phyloP scores from a whole-genome alignment of 2,113 vertebrate species.

The Cyprinodon variegatus region DNA sequence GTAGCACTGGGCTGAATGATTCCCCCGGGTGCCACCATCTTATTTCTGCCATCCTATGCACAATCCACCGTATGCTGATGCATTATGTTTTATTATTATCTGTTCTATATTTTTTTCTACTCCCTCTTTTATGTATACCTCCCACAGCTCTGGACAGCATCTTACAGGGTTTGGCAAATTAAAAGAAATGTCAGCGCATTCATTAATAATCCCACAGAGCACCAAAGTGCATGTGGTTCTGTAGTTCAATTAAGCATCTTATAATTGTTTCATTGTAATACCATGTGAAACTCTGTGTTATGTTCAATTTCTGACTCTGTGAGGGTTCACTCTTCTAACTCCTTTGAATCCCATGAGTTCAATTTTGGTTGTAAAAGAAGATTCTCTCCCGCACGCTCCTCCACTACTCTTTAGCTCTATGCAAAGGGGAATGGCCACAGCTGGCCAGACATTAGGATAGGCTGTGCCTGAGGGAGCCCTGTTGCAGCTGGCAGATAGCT shows the following conservation, averaged over 20 bases:
- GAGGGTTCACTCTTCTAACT: conserved; percentile 21
- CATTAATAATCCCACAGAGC: conserved; percentile 71
- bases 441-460: conserved; percentile 69
- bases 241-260: conserved; percentile 46
- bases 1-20: conserved; percentile 39
- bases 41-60: conserved; percentile 65
- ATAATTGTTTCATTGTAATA: conserved; percentile 39
- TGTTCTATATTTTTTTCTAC: conserved; percentile 14
- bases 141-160: conserved; percentile 65
- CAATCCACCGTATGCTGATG: conserved; percentile 66
- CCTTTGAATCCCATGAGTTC: conserved; percentile 22
- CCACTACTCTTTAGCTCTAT: conserved; percentile 34
- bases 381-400: background rate
- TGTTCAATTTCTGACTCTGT: conserved; percentile 2
- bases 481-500: conserved; percentile 64
- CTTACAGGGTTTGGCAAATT: conserved; percentile 62
- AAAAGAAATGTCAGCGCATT: conserved; percentile 78
- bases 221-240: conserved; percentile 41
- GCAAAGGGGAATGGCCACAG: conserved; percentile 60
- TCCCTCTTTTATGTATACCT: conserved; percentile 25
- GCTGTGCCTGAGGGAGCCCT: conserved; percentile 65
- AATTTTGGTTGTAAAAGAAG: conserved; percentile 30
- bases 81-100: conserved; percentile 67
- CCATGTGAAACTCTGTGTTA: conserved; percentile 6
- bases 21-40: conserved; percentile 53